Conservation (phyloP, 1,140 invertebrate species). For the Apolygus lucorum region DNA sequence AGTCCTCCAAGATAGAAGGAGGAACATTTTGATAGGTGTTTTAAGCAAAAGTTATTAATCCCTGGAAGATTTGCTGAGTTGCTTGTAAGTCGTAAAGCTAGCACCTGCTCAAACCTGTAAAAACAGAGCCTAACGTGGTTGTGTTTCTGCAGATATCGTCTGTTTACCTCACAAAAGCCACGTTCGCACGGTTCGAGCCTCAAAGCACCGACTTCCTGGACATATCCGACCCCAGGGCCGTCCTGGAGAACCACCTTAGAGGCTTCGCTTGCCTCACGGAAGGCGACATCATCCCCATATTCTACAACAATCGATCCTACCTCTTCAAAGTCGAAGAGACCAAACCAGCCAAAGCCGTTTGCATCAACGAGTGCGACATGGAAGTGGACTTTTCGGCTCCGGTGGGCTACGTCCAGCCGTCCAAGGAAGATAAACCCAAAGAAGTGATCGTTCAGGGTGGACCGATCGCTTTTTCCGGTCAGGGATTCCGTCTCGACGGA, state of each 20-base stretch:
- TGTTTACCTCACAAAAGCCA: background rate
- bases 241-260: conserved; percentile 86
- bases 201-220: conserved; percentile 93
- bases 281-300: conserved; percentile 93
- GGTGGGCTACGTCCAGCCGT: conserved; percentile 59
- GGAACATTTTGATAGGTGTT: no score
- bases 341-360: conserved; percentile 86
- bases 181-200: conserved; percentile 77
- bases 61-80: no score
- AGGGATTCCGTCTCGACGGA: background rate
- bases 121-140: no score
- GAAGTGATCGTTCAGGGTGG: background rate
- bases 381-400: conserved; percentile 97
- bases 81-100: no score
- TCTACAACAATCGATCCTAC: conserved; percentile 96
- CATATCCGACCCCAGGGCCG: conserved; percentile 52
- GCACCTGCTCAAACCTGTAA: no score
- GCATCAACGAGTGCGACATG: conserved; percentile 99
- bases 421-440: background rate
- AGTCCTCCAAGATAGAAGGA: no score
- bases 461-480: background rate
- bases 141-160: background rate
- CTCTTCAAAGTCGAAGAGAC: conserved; percentile 89
- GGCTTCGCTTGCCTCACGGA: conserved; percentile 95
- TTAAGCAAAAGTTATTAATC: no score